Conservation (phyloP, 2,888 invertebrate species). For the Plagodis pulveraria region DNA sequence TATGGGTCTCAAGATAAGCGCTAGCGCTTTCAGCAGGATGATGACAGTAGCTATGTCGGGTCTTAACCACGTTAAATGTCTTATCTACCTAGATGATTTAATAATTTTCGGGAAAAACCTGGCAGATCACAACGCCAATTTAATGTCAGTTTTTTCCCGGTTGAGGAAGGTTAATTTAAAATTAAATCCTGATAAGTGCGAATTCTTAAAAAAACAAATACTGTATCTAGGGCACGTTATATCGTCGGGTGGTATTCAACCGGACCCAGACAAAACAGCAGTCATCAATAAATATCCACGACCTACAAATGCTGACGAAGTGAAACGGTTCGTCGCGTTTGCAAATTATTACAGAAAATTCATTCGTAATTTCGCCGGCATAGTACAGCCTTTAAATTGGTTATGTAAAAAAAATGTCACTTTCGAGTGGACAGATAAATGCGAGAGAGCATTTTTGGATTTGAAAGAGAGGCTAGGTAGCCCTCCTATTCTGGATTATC, state of each 20-base stretch:
- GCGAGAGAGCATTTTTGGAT: slow-evolving; percentile 18
- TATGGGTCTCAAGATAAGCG: slow-evolving; percentile 17
- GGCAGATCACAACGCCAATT: slow-evolving; percentile 17
- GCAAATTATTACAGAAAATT: slow-evolving; percentile 9
- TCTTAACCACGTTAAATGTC: slow-evolving; percentile 13
- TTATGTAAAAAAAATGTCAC: slow-evolving; percentile 24
- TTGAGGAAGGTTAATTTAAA: slow-evolving; percentile 20
- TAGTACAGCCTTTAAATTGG: too few relatives aligned
- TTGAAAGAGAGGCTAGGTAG: slow-evolving; percentile 11
- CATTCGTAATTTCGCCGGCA: too few relatives aligned
- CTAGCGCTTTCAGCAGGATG: slow-evolving; percentile 13
- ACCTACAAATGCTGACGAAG: slow-evolving; percentile 23
- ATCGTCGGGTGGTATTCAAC: slow-evolving; percentile 2
- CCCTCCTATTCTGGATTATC: slow-evolving; percentile 23
- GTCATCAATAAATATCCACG: slow-evolving; percentile 10
- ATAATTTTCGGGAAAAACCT: slow-evolving; percentile 6
- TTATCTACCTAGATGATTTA: slow-evolving; percentile 15
- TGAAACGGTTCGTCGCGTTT: slow-evolving; percentile 12
- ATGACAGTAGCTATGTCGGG: slow-evolving; percentile 14
- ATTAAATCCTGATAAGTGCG: slow-evolving; percentile 9
- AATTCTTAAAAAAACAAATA: slow-evolving; percentile 9
- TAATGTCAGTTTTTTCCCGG: slow-evolving; percentile 12
- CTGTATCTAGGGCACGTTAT: slow-evolving; percentile 5
- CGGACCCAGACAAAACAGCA: slow-evolving; percentile 3
- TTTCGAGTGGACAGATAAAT: slow-evolving; percentile 20